A percentile compares a stretch with the other conserved stretches of the same genome.
phyloP scores from a whole-genome alignment of 92 coral and sea anemone species.

The Porites lobata region DNA sequence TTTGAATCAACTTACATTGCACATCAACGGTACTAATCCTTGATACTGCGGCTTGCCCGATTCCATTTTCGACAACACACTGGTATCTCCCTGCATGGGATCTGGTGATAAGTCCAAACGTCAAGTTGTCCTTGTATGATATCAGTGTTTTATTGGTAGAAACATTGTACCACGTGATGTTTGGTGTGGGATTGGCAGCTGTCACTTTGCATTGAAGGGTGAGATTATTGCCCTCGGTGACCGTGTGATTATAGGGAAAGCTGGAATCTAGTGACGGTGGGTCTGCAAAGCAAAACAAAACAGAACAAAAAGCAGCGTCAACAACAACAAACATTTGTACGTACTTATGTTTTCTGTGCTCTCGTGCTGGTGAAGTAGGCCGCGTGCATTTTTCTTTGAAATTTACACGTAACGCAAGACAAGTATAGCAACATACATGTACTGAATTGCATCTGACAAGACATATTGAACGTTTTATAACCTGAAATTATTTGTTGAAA shows the following conservation, averaged over 20 bases:
- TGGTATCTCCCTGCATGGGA: background rate
- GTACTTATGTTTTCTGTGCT: too few species aligned
- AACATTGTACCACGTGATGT: background rate
- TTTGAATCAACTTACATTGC: background rate
- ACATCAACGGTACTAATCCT: background rate
- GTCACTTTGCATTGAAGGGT: slow-evolving; percentile 15
- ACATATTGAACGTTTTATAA: too few species aligned
- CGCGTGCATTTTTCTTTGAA: background rate
- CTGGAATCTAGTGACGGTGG: background rate
- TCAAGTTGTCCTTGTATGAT: background rate
- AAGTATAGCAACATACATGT: too few species aligned
- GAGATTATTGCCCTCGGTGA: background rate
- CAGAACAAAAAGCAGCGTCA: too few species aligned
- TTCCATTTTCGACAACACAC: background rate
- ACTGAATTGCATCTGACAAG: too few species aligned
- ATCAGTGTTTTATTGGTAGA: background rate
- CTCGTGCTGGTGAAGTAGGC: background rate
- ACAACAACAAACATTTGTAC: too few species aligned
- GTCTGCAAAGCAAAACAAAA: background rate
- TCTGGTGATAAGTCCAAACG: background rate
- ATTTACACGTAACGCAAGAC: too few species aligned
- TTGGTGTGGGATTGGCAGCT: slow-evolving; percentile 12
- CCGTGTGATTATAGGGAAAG: background rate
- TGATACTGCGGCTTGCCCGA: too few species aligned
- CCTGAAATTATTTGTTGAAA: too few species aligned